Conservation (phyloP, 2,888 invertebrate species). For the Diplolepis rosae region DNA sequence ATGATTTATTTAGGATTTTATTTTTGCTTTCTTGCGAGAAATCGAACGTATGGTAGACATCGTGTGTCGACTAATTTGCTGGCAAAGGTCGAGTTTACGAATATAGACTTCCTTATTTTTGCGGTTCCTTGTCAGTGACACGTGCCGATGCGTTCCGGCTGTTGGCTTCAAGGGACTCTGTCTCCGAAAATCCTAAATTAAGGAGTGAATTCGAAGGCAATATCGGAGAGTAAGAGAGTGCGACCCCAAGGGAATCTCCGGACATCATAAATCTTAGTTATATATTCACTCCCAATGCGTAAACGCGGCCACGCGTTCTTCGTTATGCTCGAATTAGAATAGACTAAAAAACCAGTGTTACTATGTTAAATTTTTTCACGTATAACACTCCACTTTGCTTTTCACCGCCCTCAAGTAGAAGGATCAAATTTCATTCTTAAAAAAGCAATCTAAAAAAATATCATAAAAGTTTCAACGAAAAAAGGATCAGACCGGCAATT, state of each 20-base stretch:
- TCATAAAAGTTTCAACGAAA: too few relatives aligned
- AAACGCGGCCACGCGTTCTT: background rate
- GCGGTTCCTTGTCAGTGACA: constrained; percentile 2
- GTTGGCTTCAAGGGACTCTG: background rate
- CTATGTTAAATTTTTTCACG: background rate
- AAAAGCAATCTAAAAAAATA: background rate
- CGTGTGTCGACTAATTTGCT: background rate
- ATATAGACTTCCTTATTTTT: background rate
- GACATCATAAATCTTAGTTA: constrained; percentile 10
- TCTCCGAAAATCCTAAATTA: constrained; percentile 21
- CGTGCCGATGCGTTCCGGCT: constrained; percentile 1
- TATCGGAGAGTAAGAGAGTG: background rate
- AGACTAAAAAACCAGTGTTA: background rate
- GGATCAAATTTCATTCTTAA: background rate
- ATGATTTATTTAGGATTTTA: too few relatives aligned
- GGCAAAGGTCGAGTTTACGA: background rate
- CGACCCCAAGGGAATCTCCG: constrained; percentile 5
- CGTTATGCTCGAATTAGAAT: constrained; percentile 14
- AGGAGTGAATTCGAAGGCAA: background rate
- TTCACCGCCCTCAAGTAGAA: background rate
- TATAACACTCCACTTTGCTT: background rate
- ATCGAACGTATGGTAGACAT: background rate
- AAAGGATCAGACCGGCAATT: too few relatives aligned
- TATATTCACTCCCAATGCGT: constrained; percentile 1
- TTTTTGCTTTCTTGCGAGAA: background rate